These are phyloP conservation scores for Ailurus styani DNA, from an alignment of 2,113 vertebrate species.

Conservation along the genomic window DNA sequence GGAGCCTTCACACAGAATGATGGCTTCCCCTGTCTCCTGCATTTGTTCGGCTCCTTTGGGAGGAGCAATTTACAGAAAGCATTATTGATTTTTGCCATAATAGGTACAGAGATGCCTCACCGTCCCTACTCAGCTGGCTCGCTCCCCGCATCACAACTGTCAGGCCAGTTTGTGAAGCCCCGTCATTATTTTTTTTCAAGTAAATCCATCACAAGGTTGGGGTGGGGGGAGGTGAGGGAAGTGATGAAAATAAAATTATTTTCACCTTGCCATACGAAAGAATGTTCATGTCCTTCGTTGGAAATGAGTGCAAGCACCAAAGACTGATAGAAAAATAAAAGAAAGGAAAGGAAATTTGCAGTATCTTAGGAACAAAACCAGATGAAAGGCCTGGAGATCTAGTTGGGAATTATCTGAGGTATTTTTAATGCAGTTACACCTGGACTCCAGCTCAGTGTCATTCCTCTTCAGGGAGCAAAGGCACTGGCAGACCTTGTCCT, in stretches of 20 bases:
- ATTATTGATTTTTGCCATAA: slow-evolving; percentile 91
- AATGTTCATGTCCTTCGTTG: slow-evolving; percentile 78
- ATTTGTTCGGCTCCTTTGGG: slow-evolving; percentile 88
- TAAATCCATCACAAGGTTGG: slow-evolving; percentile 84
- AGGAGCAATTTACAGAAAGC: slow-evolving; percentile 91
- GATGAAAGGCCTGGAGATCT: slow-evolving; percentile 81
- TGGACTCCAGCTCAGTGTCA: slow-evolving; percentile 28
- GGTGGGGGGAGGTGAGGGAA: slow-evolving; percentile 72
- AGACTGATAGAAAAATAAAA: slow-evolving; percentile 61
- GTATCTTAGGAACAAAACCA: slow-evolving; percentile 74
- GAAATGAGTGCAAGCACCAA: slow-evolving; percentile 79
- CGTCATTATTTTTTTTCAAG: slow-evolving; percentile 87
- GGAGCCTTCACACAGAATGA: slow-evolving; percentile 86
- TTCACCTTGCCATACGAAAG: slow-evolving; percentile 89
- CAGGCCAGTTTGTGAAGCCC: slow-evolving; percentile 86
- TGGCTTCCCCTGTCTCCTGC: slow-evolving; percentile 85
- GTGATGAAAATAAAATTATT: slow-evolving; percentile 90
- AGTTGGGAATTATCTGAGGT: slow-evolving; percentile 72
- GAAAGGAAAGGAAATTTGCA: slow-evolving; percentile 72
- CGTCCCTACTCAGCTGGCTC: slow-evolving; percentile 82
- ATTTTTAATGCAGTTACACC: slow-evolving; percentile 61
- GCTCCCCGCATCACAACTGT: slow-evolving; percentile 85
- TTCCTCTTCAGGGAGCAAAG: slow-evolving; percentile 20
- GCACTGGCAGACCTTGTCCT: slow-evolving; percentile 55
- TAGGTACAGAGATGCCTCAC: slow-evolving; percentile 88